Evolutionary conservation across 2,888 invertebrate species (phyloP).

Genomic region (Himalopsyche japonica): DNA sequence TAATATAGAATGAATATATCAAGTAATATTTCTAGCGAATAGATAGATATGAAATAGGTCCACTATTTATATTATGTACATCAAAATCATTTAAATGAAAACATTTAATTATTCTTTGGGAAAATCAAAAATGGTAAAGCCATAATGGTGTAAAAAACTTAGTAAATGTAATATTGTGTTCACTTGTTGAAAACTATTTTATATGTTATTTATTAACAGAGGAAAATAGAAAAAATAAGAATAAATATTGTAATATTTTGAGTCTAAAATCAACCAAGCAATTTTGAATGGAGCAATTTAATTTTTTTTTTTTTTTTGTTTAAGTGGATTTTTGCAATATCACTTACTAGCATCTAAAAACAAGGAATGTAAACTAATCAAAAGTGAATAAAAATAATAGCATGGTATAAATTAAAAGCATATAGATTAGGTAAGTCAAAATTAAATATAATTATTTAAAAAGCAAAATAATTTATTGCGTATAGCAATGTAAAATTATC

Average conservation of each 20-base stretch:
- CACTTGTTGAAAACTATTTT: too few species aligned
- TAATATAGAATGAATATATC: neutral
- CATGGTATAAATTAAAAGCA: neutral
- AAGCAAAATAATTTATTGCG: neutral
- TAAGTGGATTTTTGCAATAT: neutral
- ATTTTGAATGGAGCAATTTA: too few species aligned
- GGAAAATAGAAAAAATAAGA: too few species aligned
- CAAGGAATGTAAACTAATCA: neutral
- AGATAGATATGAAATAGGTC: neutral
- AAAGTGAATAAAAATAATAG: neutral
- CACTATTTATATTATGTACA: neutral
- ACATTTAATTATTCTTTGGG: neutral
- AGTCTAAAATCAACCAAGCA: too few species aligned
- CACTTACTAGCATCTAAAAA: neutral
- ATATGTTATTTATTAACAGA: too few species aligned
- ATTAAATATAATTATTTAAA: neutral
- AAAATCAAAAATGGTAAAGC: neutral
- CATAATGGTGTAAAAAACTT: too few species aligned
- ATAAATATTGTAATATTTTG: neutral
- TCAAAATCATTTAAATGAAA: neutral
- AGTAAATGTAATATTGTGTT: too few species aligned
- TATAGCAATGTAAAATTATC: neutral
- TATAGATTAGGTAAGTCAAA: neutral
- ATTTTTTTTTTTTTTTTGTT: too few species aligned
- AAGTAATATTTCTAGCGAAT: neutral